A percentile compares a stretch with the other conserved stretches of the same genome.
These are phyloP conservation scores for Hozukius guyotensis DNA, from an alignment of 2,797 vertebrate species.

Conservation along the genomic window DNA sequence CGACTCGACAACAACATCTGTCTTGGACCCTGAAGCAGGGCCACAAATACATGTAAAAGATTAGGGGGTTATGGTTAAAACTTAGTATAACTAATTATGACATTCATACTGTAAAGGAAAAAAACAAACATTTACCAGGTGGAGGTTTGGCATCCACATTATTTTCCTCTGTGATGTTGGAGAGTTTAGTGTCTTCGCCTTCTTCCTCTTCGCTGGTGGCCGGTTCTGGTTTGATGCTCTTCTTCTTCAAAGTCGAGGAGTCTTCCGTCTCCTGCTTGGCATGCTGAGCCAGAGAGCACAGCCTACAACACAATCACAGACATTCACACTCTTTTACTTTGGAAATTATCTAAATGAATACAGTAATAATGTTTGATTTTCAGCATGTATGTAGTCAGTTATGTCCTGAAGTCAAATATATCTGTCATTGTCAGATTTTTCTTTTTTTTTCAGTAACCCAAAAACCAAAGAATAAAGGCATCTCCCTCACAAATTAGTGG, in stretches of 20 bases:
- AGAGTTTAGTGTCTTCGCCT: neutral
- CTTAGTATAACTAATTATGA: fast-evolving
- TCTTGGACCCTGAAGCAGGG: neutral
- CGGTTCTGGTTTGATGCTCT: conserved; percentile 50
- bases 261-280: conserved; percentile 57
- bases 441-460: too few relatives aligned
- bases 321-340: too few relatives aligned
- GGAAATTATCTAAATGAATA: too few relatives aligned
- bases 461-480: too few relatives aligned
- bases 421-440: too few relatives aligned
- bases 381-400: too few relatives aligned
- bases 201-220: conserved; percentile 34
- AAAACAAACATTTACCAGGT: conserved; percentile 3
- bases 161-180: conserved; percentile 4
- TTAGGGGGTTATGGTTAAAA: neutral
- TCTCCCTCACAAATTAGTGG: too few relatives aligned
- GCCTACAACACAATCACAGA: conserved; percentile 15
- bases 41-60: neutral
- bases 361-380: too few relatives aligned
- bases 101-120: too few relatives aligned
- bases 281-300: conserved; percentile 55
- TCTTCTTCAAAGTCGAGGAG: conserved; percentile 45
- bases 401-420: too few relatives aligned
- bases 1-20: neutral
- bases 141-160: conserved; percentile 27